Percentiles rank a stretch among this genome's conserved stretches.
These are phyloP conservation scores for Synchiropus splendidus DNA, from an alignment of 2,113 vertebrate species.

Conservation along the genomic window DNA sequence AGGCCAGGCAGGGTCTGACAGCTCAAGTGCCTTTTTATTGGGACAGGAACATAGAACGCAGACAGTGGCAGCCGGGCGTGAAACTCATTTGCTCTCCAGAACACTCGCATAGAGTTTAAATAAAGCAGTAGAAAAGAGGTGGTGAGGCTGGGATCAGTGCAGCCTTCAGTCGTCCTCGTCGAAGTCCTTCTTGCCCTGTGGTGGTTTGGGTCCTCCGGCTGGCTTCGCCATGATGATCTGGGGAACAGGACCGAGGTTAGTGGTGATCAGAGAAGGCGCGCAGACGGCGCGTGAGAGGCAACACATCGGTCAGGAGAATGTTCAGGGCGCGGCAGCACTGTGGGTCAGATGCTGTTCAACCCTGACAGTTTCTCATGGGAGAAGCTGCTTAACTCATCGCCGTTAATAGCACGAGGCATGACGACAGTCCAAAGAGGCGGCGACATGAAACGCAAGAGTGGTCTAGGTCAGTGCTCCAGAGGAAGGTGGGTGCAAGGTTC, in stretches of 20 bases:
- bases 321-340: too few relatives aligned
- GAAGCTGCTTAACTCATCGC: too few relatives aligned
- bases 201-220: conserved; percentile 91
- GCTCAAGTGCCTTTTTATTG: conserved; percentile 67
- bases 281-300: too few relatives aligned
- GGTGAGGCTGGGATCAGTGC: conserved; percentile 13
- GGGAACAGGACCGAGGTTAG: neutral
- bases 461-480: too few relatives aligned
- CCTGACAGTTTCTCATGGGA: too few relatives aligned
- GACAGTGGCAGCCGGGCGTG: conserved; percentile 34
- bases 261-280: neutral
- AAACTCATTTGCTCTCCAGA: conserved; percentile 28
- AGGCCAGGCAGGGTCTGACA: conserved; percentile 22
- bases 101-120: conserved; percentile 50
- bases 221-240: conserved; percentile 99
- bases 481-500: too few relatives aligned
- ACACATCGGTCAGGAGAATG: too few relatives aligned
- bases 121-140: conserved; percentile 59
- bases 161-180: conserved; percentile 87
- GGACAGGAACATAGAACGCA: conserved; percentile 50
- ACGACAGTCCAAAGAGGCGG: too few relatives aligned
- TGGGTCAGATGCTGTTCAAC: too few relatives aligned
- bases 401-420: too few relatives aligned
- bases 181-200: conserved; percentile 87
- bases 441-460: too few relatives aligned